These are phyloP conservation scores for Ochotona curzoniae DNA, from an alignment of 2,113 vertebrate genomes.

Conservation along the genomic window DNA sequence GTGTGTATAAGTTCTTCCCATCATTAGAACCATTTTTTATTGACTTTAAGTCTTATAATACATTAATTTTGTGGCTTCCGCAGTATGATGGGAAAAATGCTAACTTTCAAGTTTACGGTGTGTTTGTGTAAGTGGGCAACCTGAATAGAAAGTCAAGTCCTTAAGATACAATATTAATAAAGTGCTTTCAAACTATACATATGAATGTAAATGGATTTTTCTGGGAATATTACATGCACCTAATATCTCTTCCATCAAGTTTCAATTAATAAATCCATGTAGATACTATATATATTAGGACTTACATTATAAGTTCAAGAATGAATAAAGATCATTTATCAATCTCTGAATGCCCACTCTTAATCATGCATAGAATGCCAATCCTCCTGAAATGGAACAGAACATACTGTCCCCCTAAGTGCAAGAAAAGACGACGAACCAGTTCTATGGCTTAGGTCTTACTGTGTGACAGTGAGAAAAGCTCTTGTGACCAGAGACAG, in stretches of 20 bases:
- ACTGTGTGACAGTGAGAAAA: background rate
- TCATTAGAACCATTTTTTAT: background rate
- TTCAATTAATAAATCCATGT: background rate
- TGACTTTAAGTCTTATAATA: background rate
- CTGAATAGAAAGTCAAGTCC: background rate
- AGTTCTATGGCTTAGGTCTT: background rate
- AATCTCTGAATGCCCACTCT: background rate
- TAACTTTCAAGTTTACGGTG: background rate
- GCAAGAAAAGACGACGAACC: background rate
- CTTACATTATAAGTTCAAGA: background rate
- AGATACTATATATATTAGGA: background rate
- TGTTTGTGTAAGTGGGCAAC: background rate
- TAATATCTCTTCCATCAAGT: background rate
- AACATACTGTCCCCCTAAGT: background rate
- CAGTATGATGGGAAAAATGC: background rate
- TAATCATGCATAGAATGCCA: background rate
- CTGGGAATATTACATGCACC: background rate
- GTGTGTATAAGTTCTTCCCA: background rate
- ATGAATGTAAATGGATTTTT: background rate
- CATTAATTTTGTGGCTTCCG: background rate
- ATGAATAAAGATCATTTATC: background rate
- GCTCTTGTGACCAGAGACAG: background rate
- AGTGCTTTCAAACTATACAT: background rate
- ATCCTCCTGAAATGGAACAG: background rate
- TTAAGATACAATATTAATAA: conserved; percentile 24